Base-by-base conservation (phyloP, 1,140 invertebrate genomes). In the Colletes gigas region DNA sequence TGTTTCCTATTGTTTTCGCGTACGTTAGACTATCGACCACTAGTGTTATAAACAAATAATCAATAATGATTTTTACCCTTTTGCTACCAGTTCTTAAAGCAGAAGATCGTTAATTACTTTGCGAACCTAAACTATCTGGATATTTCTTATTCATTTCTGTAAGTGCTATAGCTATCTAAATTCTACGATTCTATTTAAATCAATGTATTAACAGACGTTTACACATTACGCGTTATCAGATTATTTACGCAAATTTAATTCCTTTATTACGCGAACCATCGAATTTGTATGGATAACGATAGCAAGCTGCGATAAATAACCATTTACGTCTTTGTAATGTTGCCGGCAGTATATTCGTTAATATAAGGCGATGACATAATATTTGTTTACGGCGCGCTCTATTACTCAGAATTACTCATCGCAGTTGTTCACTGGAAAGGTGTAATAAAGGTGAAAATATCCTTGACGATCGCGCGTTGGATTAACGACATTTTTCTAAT, bases 341-440 rank as follows among this genome's bases (percentile, higher is more conserved):
- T 47, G n/a, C 17, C 44, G 21, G 3, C n/a, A 7, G 14, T 1
- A 44, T 39, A 69, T 69, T 69, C 55, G 69, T 41, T 69, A 60
- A 59, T 69, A 60, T n/a, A 3, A 4, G 9, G 4, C n/a, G 69
- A 9, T 78, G 77, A 72, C 68, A 78, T 78, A 78, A 78, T 78
- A 55, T 78, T 78, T 78, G 69, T 78, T 72, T 78, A 78, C 69
- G 19, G 39, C 57, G 19, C 6, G 44, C 8, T 65, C n/a, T n/a
- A 57, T 73, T 65, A 78, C 39, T 73, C 69, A 63, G 44, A 44
- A 1, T 73, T 54, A 55, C 52, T 65, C 77, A 77, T 47, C 65
- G 65, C 5, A n/a, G 15, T n/a, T 57, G 12, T 19, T 68, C 21
- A 57, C 4, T 12, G 63, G 17, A 47, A 14, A 59, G 41, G 21